Evolutionary conservation across 2,888 invertebrate species (phyloP).

Genomic region (Dolichomitus sp.): DNA sequence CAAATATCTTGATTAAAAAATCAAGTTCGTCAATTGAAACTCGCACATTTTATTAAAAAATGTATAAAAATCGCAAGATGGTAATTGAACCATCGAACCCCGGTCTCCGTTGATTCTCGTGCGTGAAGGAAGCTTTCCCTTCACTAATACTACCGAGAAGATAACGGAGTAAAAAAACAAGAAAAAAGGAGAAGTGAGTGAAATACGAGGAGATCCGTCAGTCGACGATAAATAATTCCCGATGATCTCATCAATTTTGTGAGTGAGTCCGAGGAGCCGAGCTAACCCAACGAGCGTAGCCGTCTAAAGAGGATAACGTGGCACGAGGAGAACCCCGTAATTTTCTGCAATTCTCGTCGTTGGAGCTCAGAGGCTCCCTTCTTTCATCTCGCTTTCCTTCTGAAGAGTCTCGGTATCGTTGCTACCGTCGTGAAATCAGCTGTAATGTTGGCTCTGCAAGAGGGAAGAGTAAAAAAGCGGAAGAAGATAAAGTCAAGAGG

Average conservation of each 20-base stretch:
- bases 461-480: slow-evolving; percentile 64
- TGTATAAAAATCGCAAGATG: neutral
- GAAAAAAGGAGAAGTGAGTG: slow-evolving; percentile 1
- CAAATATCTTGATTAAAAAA: neutral
- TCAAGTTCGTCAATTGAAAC: too few species aligned
- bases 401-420: slow-evolving; percentile 13
- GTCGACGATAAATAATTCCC: slow-evolving; percentile 44
- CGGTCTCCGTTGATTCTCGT: neutral
- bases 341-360: slow-evolving; percentile 56
- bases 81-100: neutral
- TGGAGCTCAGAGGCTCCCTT: neutral
- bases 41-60: too few species aligned
- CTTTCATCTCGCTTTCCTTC: neutral
- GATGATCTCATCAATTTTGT: slow-evolving; percentile 59
- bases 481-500: slow-evolving; percentile 24
- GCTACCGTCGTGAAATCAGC: slow-evolving; percentile 54
- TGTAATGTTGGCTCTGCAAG: slow-evolving; percentile 43
- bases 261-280: neutral
- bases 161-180: slow-evolving; percentile 10
- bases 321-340: slow-evolving; percentile 55
- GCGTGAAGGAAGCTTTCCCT: slow-evolving; percentile 28
- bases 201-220: slow-evolving; percentile 38
- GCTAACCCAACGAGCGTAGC: slow-evolving; percentile 18
- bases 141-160: slow-evolving; percentile 17
- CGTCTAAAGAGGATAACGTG: slow-evolving; percentile 19